Conservation (phyloP, 23 tunicate genomes). For the Halocynthia aurantium region DNA sequence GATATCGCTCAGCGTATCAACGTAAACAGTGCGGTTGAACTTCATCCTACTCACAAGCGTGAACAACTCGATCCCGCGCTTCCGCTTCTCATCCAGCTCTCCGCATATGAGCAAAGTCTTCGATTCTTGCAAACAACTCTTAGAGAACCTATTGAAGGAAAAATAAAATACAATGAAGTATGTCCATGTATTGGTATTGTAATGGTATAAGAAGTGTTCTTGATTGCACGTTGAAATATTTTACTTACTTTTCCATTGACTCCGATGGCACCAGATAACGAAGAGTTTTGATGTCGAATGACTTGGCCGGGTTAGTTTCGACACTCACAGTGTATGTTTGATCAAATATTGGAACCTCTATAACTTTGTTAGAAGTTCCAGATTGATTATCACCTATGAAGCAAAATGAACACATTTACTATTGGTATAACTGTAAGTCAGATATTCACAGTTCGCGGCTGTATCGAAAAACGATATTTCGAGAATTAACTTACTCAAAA, state of each 20-base stretch:
- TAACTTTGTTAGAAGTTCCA: not conserved
- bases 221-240: not conserved
- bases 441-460: too few species aligned
- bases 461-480: too few species aligned
- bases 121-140: conserved; percentile 5
- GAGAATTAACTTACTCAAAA: too few species aligned
- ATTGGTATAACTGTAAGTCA: too few species aligned
- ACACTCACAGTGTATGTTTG: conserved; percentile 47
- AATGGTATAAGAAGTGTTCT: not conserved
- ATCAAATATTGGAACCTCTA: conserved; percentile 74
- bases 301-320: conserved; percentile 47
- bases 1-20: conserved; percentile 20
- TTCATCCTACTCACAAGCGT: not conserved
- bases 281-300: conserved; percentile 32
- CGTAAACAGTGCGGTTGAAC: conserved; percentile 17
- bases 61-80: conserved; percentile 12
- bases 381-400: too few species aligned
- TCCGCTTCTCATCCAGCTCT: conserved; percentile 27
- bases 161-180: not conserved
- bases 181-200: not conserved
- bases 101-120: conserved; percentile 21
- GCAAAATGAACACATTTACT: too few species aligned
- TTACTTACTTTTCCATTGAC: conserved; percentile 43
- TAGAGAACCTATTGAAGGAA: conserved; percentile 2
- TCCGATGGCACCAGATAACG: conserved; percentile 31